phyloP scores from a whole-genome alignment of 1,140 invertebrate species.

The Pectinophora gossypiella region DNA sequence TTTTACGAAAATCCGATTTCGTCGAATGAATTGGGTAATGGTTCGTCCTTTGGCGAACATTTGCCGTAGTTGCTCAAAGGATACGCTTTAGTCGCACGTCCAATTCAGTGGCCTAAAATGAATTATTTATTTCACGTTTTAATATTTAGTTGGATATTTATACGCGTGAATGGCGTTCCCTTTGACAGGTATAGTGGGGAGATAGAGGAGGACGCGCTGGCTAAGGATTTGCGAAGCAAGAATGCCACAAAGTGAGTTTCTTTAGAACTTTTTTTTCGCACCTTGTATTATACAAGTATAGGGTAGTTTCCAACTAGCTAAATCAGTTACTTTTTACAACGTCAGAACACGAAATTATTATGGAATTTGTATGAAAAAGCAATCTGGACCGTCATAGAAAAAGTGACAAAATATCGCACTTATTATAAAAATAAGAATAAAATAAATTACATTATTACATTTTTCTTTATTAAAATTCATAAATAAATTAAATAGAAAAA shows the following conservation, averaged over 20 bases:
- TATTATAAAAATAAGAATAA: no score
- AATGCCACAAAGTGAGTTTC: not conserved
- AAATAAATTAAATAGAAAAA: no score
- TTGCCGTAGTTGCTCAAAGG: slow-evolving; percentile 7
- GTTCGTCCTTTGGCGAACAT: slow-evolving; percentile 12
- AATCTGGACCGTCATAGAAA: no score
- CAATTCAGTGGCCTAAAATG: slow-evolving; percentile 17
- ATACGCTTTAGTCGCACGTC: not conserved
- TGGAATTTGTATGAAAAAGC: no score
- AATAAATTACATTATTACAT: no score
- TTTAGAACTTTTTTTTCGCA: no score
- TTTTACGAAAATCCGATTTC: not conserved
- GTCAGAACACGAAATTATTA: no score
- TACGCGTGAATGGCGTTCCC: slow-evolving; percentile 13
- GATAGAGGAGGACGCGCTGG: slow-evolving; percentile 18
- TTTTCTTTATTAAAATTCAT: no score
- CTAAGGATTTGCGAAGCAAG: not conserved
- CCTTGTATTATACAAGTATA: no score
- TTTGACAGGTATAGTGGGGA: slow-evolving; percentile 35
- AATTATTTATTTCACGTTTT: slow-evolving; percentile 26
- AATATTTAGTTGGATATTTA: slow-evolving; percentile 27
- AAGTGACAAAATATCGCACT: no score
- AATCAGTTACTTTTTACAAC: no score
- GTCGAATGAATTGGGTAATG: not conserved
- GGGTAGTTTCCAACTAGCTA: no score